phyloP scores from a whole-genome alignment of 2,113 vertebrate genomes.

The Gopherus evgoodei region DNA sequence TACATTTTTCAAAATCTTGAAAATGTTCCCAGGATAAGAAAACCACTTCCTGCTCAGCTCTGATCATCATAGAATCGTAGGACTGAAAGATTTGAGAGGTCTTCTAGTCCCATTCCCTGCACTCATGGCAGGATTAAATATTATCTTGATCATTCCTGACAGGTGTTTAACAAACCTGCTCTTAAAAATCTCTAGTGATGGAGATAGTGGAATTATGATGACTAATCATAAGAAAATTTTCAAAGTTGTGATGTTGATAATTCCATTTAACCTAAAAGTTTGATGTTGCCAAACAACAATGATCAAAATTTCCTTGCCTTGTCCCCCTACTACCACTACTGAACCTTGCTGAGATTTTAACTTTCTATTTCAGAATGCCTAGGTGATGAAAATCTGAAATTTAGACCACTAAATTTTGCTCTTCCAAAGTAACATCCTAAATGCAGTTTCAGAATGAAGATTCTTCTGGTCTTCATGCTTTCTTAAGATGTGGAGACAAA shows the following conservation, averaged over 20 bases:
- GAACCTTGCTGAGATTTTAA: background rate
- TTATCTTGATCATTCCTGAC: too few species aligned
- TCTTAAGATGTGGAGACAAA: background rate
- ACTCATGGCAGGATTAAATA: too few species aligned
- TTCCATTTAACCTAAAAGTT: background rate
- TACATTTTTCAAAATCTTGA: background rate
- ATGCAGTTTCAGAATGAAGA: background rate
- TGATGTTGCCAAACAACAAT: background rate
- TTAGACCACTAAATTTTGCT: background rate
- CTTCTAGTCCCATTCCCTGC: too few species aligned
- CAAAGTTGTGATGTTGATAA: background rate
- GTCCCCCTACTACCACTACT: background rate
- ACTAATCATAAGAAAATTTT: background rate
- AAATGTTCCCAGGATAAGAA: background rate
- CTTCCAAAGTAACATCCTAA: background rate
- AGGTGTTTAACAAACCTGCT: too few species aligned
- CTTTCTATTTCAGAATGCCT: background rate
- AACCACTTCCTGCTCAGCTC: background rate
- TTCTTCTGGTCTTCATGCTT: background rate
- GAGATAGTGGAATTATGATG: too few species aligned
- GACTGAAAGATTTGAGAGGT: too few species aligned
- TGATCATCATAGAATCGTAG: background rate
- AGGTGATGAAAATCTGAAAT: background rate
- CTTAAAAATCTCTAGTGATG: too few species aligned
- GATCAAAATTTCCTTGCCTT: background rate